Conservation (phyloP, 2,888 invertebrate species). For the Euclidia mi region DNA sequence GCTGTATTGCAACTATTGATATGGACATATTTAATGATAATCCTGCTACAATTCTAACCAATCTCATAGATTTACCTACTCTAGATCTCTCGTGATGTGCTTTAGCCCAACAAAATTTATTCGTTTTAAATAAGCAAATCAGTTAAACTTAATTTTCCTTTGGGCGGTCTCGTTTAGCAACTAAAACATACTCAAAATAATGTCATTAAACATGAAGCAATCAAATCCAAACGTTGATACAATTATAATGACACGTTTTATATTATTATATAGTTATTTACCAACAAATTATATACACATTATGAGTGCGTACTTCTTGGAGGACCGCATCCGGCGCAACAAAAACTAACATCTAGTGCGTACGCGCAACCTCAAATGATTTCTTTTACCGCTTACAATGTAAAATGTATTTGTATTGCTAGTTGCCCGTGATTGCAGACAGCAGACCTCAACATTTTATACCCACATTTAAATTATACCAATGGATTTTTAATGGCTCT, state of each 20-base stretch:
- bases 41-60: too few species aligned
- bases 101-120: too few species aligned
- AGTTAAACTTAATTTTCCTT: too few species aligned
- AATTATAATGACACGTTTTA: conserved; percentile 62
- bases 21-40: too few species aligned
- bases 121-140: too few species aligned
- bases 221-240: conserved; percentile 57
- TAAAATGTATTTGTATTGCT: conserved; percentile 75
- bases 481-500: conserved; percentile 21
- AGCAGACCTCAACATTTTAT: conserved; percentile 68
- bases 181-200: conserved; percentile 29
- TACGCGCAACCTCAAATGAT: conserved; percentile 81
- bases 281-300: conserved; percentile 76
- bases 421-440: conserved; percentile 58
- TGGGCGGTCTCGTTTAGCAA: conserved; percentile 8
- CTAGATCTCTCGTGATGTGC: neutral
- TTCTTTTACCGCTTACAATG: conserved; percentile 74
- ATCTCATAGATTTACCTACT: too few species aligned
- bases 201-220: conserved; percentile 45
- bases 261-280: conserved; percentile 72
- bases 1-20: too few species aligned
- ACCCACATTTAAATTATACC: conserved; percentile 16
- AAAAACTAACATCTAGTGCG: conserved; percentile 69
- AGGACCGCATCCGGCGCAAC: conserved; percentile 82
- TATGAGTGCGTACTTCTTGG: conserved; percentile 53